Conservation (phyloP, 2,113 vertebrate species). For the Ceuthmochares aereus region DNA sequence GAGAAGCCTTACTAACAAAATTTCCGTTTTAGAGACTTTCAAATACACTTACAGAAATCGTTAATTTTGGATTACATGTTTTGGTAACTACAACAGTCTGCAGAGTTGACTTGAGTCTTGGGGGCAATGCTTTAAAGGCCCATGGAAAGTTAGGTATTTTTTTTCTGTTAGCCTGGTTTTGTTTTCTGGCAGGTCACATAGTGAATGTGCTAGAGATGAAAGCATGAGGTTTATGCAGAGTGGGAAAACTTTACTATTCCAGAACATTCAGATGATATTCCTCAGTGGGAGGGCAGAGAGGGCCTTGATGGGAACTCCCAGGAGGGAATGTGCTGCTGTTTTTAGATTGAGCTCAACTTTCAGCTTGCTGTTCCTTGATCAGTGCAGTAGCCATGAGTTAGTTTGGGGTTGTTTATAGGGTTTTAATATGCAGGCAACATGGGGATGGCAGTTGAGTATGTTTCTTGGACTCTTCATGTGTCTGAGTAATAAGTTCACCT, state of each 20-base stretch:
- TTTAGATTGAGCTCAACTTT: not conserved
- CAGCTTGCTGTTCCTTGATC: not conserved
- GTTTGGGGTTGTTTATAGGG: not conserved
- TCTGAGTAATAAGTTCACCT: not conserved
- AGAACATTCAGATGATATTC: not conserved
- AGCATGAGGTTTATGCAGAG: not conserved
- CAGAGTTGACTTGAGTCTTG: not conserved
- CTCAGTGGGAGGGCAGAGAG: not conserved
- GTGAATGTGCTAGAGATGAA: not conserved
- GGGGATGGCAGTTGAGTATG: not conserved
- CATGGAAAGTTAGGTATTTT: not conserved
- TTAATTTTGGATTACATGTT: not conserved
- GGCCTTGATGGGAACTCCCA: not conserved
- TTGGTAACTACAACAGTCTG: not conserved
- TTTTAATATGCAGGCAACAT: not conserved
- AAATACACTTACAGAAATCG: not conserved
- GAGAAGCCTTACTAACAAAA: not conserved
- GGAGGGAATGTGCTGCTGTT: fast-evolving
- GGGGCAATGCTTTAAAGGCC: not conserved
- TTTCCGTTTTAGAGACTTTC: not conserved
- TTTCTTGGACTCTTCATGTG: not conserved
- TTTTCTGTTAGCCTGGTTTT: not conserved
- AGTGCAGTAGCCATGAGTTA: not conserved
- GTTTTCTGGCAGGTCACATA: not conserved
- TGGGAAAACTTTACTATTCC: not conserved